A percentile compares a stretch with the other conserved stretches of the same genome.
These are phyloP conservation scores for Notamacropus eugenii DNA, from an alignment of 2,797 vertebrate species.

Conservation along the genomic window DNA sequence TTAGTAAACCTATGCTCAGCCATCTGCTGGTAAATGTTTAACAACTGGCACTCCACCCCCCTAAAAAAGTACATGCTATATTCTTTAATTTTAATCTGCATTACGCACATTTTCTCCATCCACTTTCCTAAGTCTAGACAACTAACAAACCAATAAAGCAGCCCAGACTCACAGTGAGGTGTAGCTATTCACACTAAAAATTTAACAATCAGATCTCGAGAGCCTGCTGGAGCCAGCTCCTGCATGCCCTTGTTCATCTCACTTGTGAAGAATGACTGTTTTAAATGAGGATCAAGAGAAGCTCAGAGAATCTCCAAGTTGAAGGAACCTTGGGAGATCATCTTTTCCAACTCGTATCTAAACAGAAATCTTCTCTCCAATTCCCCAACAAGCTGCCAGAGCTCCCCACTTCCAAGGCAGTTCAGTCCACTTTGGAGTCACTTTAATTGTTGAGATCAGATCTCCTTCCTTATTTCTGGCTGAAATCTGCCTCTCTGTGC, in stretches of 20 bases:
- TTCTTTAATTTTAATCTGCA: neutral
- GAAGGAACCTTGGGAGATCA: neutral
- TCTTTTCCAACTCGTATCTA: neutral
- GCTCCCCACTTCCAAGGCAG: neutral
- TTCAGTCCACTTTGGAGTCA: neutral
- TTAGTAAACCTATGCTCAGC: neutral
- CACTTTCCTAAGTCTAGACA: neutral
- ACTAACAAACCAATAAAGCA: neutral
- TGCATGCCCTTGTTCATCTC: neutral
- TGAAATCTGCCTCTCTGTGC: neutral
- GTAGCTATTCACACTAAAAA: neutral
- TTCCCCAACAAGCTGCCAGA: neutral
- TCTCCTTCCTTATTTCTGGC: neutral
- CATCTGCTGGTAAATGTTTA: neutral
- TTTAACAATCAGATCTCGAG: neutral
- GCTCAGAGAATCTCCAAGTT: neutral
- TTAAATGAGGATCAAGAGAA: neutral
- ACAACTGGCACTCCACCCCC: neutral
- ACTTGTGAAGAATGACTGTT: neutral
- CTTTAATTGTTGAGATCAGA: neutral
- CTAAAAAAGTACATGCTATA: neutral
- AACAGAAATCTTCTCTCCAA: neutral
- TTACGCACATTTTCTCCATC: neutral
- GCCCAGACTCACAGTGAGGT: neutral
- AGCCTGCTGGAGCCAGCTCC: neutral